Conservation (phyloP, 1,140 invertebrate species). For the Hestina assimilis region DNA sequence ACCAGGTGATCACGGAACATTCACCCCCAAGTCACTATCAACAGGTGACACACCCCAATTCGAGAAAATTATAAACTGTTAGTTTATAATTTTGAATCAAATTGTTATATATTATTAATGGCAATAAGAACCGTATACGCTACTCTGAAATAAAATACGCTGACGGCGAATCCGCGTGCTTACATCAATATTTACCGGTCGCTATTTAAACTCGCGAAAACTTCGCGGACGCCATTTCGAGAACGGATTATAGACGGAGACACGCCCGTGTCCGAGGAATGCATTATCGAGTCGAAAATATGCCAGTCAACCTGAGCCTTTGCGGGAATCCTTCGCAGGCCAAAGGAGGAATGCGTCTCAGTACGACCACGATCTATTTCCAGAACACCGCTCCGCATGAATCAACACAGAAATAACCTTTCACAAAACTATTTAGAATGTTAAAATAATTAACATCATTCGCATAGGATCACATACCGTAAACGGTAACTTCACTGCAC, state of each 20-base stretch:
- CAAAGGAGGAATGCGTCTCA: conserved; percentile 67
- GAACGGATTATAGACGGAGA: conserved; percentile 49
- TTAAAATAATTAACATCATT: conserved; percentile 60
- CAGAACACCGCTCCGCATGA: conserved; percentile 74
- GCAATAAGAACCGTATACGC: background rate
- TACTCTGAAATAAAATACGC: background rate
- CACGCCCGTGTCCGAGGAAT: conserved; percentile 57
- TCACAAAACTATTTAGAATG: conserved; percentile 61
- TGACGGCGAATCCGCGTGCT: conserved; percentile 37
- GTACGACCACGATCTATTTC: conserved; percentile 69
- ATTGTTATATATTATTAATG: too few relatives aligned
- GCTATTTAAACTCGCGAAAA: conserved; percentile 66
- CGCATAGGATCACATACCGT: conserved; percentile 65
- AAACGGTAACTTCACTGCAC: conserved; percentile 68
- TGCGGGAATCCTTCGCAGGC: conserved; percentile 53
- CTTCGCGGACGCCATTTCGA: conserved; percentile 74
- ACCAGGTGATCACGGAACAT: conserved; percentile 40
- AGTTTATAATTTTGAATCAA: too few relatives aligned
- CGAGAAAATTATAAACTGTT: conserved; percentile 30
- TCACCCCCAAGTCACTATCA: conserved; percentile 46
- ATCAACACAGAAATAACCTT: conserved; percentile 78
- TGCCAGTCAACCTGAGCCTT: conserved; percentile 38
- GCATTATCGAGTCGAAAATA: conserved; percentile 32
- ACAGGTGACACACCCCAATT: conserved; percentile 73
- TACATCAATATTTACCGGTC: conserved; percentile 66